Evolutionary conservation across 1,140 invertebrate genomes (phyloP), one percentile per base, ranked within the genome.

Genomic region (Euschistus heros): DNA sequence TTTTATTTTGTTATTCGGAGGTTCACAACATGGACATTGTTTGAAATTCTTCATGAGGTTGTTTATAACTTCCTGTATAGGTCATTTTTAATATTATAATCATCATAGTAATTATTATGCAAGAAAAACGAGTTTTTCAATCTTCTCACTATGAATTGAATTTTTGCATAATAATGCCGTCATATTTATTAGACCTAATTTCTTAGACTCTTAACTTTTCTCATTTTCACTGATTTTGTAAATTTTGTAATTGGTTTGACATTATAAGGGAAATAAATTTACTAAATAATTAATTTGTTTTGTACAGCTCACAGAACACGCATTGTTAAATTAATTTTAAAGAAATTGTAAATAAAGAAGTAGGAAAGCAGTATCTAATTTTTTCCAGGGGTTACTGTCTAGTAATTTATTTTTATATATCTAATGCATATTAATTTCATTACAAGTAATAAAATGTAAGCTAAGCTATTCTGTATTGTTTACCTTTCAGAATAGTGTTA

Each of bases 11-110:
- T 37, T 60, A 60, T 60, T 60, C 57, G 57, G 57, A 60, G 27
- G 57, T 60, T 37, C 30, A 60, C 57, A 60, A 60, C 57, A 60
- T 60, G 57, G 33, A 60, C 57, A 60, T n/a, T 60, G 8, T 54
- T 18, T 54, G 52, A 54, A 54, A 54, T 54, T 54, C 18, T 54
- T 54, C 52, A 54, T 54, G 52, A 54, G 52, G 18, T 54, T 54
- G 52, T 54, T 54, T 18, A 27, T 27, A 27, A 15, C 14, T 22
- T 42, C 22, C 27, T 22, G 10, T 14, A 20, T 60, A 60, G 57
- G 27, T 60, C 17, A 33, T 60, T 33, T 27, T 60, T 6, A 60
- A 60, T 37, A 60, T 27, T 60, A 26, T 27, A 54, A 20, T 20
- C 22, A 13, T 6, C 47, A 20, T 20, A 18, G 20, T 54, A 54